Conservation (phyloP, 2,797 vertebrate genomes). For the Gadopsis bispinosus region DNA sequence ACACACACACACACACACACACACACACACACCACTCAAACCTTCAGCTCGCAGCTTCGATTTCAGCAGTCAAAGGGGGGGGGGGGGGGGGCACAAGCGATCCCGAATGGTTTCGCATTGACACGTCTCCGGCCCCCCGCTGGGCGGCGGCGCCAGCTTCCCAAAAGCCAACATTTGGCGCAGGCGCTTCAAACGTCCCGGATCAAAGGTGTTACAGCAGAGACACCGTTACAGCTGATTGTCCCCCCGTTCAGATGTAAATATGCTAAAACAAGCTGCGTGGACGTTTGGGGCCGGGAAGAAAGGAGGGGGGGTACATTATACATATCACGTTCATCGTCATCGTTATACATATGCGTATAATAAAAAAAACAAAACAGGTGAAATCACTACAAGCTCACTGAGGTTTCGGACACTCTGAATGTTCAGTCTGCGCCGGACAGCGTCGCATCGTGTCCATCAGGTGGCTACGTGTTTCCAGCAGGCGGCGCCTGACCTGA, state of each 20-base stretch:
- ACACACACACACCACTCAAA: neutral
- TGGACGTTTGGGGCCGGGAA: slow-evolving; percentile 8
- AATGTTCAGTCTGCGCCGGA: neutral
- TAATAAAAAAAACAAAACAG: too few species aligned
- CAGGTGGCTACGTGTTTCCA: neutral
- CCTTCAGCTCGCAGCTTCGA: neutral
- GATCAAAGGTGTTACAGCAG: slow-evolving; percentile 87
- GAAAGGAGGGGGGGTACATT: too few species aligned
- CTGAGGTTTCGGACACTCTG: neutral
- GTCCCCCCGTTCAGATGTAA: slow-evolving; percentile 76
- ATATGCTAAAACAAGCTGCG: slow-evolving; percentile 72
- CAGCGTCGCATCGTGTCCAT: neutral
- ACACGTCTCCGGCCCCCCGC: slow-evolving; percentile 63
- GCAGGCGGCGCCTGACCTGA: slow-evolving; percentile 13
- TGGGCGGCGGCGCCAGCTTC: slow-evolving; percentile 75
- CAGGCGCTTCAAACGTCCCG: slow-evolving; percentile 71
- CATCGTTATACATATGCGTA: too few species aligned
- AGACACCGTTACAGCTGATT: slow-evolving; percentile 78
- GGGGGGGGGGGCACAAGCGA: slow-evolving; percentile 20
- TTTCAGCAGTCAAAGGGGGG: slow-evolving; percentile 3
- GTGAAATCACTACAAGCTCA: too few species aligned
- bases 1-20: too few species aligned
- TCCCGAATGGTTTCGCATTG: slow-evolving; percentile 58
- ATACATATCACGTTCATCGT: too few species aligned
- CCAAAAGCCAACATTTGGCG: slow-evolving; percentile 72